Evolutionary conservation across 1,140 invertebrate species (phyloP).

Genomic region (Penaeus indicus): DNA sequence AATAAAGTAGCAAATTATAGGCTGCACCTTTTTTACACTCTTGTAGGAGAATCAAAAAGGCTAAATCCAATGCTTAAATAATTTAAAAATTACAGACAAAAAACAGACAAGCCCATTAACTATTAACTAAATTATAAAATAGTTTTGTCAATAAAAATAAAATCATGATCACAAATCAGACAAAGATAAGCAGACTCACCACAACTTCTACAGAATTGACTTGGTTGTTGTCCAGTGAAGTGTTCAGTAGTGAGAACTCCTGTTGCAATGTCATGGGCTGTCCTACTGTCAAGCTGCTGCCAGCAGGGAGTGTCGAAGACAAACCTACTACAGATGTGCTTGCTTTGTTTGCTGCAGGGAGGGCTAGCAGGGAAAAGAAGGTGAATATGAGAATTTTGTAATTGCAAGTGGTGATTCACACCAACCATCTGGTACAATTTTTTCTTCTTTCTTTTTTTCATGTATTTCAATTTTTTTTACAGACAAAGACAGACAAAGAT

Average conservation of each 20-base stretch:
- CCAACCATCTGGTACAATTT: too few species aligned
- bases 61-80: too few species aligned
- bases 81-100: too few species aligned
- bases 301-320: slow-evolving; percentile 17
- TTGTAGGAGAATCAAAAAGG: too few species aligned
- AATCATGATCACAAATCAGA: neutral
- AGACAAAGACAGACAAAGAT: too few species aligned
- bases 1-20: too few species aligned
- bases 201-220: slow-evolving; percentile 56
- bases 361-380: neutral
- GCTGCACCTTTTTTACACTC: too few species aligned
- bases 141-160: neutral
- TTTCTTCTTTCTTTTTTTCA: too few species aligned
- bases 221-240: slow-evolving; percentile 50
- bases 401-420: neutral
- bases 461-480: too few species aligned
- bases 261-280: slow-evolving; percentile 57
- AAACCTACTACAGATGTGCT: neutral
- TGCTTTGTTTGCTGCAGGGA: neutral
- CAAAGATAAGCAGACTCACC: slow-evolving; percentile 39
- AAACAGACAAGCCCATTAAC: too few species aligned
- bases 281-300: neutral
- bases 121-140: neutral
- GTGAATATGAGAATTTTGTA: neutral
- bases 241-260: slow-evolving; percentile 57